These are phyloP conservation scores for Calephelis perditalis DNA, from an alignment of 2,888 invertebrate species.

Conservation along the genomic window DNA sequence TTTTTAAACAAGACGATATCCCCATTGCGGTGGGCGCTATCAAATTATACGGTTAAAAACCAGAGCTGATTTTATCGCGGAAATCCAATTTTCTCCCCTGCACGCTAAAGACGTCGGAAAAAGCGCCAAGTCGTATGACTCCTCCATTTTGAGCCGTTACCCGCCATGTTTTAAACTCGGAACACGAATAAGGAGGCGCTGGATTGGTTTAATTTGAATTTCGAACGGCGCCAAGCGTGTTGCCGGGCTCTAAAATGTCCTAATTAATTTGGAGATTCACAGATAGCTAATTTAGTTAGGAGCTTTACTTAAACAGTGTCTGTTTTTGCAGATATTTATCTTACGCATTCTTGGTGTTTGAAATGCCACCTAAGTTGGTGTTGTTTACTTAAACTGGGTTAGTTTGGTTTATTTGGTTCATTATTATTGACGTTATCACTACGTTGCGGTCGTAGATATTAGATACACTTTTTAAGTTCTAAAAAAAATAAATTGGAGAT, in stretches of 20 bases:
- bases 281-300: constrained; percentile 73
- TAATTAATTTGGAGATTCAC: constrained; percentile 49
- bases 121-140: constrained; percentile 77
- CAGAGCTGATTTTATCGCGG: constrained; percentile 76
- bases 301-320: constrained; percentile 64
- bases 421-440: background rate
- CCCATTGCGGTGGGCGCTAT: constrained; percentile 42
- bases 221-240: constrained; percentile 54
- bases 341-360: constrained; percentile 47
- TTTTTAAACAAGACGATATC: constrained; percentile 34
- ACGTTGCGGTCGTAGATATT: too few relatives aligned
- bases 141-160: constrained; percentile 69
- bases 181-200: constrained; percentile 78
- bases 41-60: constrained; percentile 69
- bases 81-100: constrained; percentile 77
- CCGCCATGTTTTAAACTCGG: constrained; percentile 68
- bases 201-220: constrained; percentile 78
- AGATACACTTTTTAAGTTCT: too few relatives aligned
- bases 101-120: constrained; percentile 76
- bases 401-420: background rate
- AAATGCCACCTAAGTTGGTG: constrained; percentile 49
- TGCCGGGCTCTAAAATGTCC: constrained; percentile 9
- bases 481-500: too few relatives aligned
- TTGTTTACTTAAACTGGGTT: constrained; percentile 14
- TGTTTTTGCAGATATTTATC: constrained; percentile 65